Base-by-base conservation (phyloP, 2,797 vertebrate species). In the Brotula barbata region DNA sequence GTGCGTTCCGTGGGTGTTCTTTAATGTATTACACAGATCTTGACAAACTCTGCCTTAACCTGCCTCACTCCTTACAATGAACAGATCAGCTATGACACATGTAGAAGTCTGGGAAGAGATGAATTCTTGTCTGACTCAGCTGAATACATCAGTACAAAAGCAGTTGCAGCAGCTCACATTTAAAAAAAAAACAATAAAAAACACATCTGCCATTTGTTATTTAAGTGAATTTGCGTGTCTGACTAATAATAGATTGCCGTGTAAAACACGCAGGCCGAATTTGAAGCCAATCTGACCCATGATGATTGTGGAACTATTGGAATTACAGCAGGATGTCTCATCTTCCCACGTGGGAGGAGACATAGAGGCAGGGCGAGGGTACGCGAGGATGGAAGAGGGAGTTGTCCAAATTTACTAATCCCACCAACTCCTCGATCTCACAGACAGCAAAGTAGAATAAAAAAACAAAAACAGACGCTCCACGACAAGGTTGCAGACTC, bases 41-140 rank as follows among this genome's bases (percentile, higher is more conserved):
- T 1, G 19, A 37, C 44, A 37, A 46, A 40, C 69, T 65, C 48
- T 75, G 83, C 73, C 80, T 84, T 34, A 68, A 84, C 84, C 77
- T 83, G 82, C 65, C 68, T 66, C 60, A 16, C 59, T 40, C 66
- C 72, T 66, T 82, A 81, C 65, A 75, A 71, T 71, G 73, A 79
- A 39, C 56, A 63, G 52, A 45, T 64, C 49, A 20, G 34, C 62
- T 71, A 53, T 46, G 60, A 78, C 71, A 66, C 69, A 79, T 64
- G 65, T 61, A 80, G 61, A 66, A 71, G 68, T 71, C 63, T 23
- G 66, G 66, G 37, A 55, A 51, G 52, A 72, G 54, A 57, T n/a
- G 68, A 66, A 82, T 84, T 83, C 76, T 78, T 79, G 71, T 68
- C 51, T 85, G 78, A 83, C 60, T 80, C 78, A 75, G 66, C 71